Evolutionary conservation across 2,888 invertebrate species (phyloP).

Genomic region (Laothoe populi): DNA sequence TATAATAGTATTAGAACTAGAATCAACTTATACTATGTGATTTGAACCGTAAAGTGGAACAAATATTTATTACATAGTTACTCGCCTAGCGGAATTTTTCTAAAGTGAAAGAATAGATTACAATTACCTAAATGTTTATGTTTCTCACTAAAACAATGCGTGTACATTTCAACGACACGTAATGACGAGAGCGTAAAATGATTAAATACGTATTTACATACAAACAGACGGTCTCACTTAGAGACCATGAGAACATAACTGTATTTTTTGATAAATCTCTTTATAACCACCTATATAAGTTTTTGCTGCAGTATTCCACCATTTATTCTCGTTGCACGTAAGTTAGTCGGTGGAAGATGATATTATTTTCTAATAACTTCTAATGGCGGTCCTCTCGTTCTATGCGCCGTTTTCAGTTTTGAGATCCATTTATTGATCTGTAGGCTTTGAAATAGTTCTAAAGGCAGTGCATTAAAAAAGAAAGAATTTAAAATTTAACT

Average conservation of each 20-base stretch:
- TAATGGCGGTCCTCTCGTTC: too few relatives aligned
- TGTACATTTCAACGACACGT: slow-evolving; percentile 29
- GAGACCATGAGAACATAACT: slow-evolving; percentile 50
- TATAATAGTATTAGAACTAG: neutral
- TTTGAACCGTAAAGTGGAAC: neutral
- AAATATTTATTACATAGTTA: neutral
- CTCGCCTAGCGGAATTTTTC: neutral
- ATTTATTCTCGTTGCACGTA: neutral
- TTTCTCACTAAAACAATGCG: slow-evolving; percentile 17
- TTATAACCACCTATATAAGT: too few relatives aligned
- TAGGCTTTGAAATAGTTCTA: too few relatives aligned
- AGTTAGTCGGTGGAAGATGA: too few relatives aligned
- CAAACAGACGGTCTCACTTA: slow-evolving; percentile 42
- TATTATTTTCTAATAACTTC: too few relatives aligned
- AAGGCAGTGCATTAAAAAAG: too few relatives aligned
- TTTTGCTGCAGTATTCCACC: too few relatives aligned
- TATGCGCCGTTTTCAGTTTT: too few relatives aligned
- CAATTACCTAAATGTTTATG: slow-evolving; percentile 12
- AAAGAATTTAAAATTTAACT: too few relatives aligned
- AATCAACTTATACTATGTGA: neutral
- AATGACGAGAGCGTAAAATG: slow-evolving; percentile 40
- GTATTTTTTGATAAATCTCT: slow-evolving; percentile 44
- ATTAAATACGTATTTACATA: slow-evolving; percentile 43
- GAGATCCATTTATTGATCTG: too few relatives aligned
- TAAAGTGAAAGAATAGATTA: slow-evolving; percentile 3